Conservation (phyloP, 2,888 invertebrate species). For the Melikaiella ostensackeni region DNA sequence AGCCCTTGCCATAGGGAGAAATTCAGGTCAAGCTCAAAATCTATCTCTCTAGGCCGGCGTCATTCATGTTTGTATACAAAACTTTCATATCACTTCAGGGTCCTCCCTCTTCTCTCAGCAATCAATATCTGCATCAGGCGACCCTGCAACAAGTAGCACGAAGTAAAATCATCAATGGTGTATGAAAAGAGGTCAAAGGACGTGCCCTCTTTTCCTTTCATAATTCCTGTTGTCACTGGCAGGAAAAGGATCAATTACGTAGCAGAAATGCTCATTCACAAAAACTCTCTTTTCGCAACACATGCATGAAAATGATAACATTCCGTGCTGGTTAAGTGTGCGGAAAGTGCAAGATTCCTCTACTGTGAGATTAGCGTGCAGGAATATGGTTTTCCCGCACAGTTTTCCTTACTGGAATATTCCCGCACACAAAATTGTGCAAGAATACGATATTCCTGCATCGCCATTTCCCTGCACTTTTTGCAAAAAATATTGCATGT, state of each 20-base stretch:
- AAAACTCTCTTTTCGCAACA: not conserved
- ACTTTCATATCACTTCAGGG: slow-evolving; percentile 53
- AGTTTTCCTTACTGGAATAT: no score
- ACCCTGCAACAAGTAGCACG: slow-evolving; percentile 68
- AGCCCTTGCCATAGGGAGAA: slow-evolving; percentile 45
- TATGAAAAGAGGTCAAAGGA: slow-evolving; percentile 4
- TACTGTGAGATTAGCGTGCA: no score
- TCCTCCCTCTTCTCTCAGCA: slow-evolving; percentile 52
- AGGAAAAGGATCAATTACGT: not conserved
- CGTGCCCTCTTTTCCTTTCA: slow-evolving; percentile 16
- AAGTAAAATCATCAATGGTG: slow-evolving; percentile 14
- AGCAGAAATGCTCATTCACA: not conserved
- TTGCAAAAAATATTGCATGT: no score
- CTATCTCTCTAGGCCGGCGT: slow-evolving; percentile 59
- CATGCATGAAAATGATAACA: no score
- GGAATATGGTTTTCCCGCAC: no score
- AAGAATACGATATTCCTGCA: no score
- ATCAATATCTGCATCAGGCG: slow-evolving; percentile 65
- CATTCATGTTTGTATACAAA: slow-evolving; percentile 68
- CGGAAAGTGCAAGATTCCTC: no score
- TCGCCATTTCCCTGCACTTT: no score
- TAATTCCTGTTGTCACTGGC: not conserved
- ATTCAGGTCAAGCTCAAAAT: slow-evolving; percentile 71
- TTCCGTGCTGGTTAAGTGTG: no score
- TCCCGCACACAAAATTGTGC: no score